A percentile compares a stretch with the other conserved stretches of the same genome.
These are phyloP conservation scores for Sebastes oblongus DNA, from an alignment of 2,797 vertebrate genomes.

Conservation along the genomic window DNA sequence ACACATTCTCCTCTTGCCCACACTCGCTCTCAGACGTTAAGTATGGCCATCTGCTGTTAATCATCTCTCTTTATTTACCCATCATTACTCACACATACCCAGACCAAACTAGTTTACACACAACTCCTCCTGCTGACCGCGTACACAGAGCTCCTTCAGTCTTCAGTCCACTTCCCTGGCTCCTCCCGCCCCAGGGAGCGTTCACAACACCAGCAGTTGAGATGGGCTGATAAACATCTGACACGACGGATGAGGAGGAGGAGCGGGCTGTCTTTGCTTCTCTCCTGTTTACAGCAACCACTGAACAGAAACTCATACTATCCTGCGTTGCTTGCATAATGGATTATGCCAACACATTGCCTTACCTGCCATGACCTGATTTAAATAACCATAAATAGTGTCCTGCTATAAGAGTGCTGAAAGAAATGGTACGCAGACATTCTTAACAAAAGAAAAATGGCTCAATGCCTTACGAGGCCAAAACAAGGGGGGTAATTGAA, in stretches of 20 bases:
- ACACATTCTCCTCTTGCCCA: constrained; percentile 22
- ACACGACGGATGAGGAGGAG: not conserved
- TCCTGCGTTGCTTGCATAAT: constrained; percentile 4
- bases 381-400: constrained; percentile 14
- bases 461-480: constrained; percentile 9
- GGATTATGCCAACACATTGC: not conserved
- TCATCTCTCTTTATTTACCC: constrained; percentile 7
- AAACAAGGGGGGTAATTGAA: constrained; percentile 20
- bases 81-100: not conserved
- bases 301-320: not conserved
- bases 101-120: not conserved
- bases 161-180: not conserved
- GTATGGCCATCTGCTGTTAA: constrained; percentile 53
- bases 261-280: not conserved
- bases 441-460: constrained; percentile 22
- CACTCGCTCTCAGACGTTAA: constrained; percentile 21
- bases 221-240: constrained; percentile 12
- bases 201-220: not conserved
- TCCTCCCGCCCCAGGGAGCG: not conserved
- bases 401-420: not conserved
- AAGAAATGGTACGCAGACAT: constrained; percentile 4
- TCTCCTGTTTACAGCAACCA: not conserved
- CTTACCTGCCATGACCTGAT: not conserved
- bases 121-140: not conserved
- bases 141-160: not conserved